These are phyloP conservation scores for Pocota personata DNA, from an alignment of 2,888 invertebrate genomes.

Conservation along the genomic window DNA sequence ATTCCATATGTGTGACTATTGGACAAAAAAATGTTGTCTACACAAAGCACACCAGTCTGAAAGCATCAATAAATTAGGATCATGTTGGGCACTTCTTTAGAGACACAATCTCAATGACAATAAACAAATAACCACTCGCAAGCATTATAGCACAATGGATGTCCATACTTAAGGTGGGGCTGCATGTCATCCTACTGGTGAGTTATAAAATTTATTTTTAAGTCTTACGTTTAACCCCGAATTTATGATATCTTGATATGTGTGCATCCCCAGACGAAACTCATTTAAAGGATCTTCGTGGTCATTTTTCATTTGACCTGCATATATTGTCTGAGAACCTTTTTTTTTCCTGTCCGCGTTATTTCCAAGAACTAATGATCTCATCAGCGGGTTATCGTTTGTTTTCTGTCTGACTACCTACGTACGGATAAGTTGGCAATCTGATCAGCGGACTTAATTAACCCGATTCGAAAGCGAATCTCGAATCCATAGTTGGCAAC, in stretches of 20 bases:
- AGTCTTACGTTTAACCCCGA: not conserved
- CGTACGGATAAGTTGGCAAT: slow-evolving; percentile 10
- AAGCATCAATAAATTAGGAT: slow-evolving; percentile 43
- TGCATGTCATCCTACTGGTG: not conserved
- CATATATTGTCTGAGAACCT: not conserved
- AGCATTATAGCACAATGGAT: not conserved
- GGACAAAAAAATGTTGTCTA: not conserved
- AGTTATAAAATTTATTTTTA: not conserved
- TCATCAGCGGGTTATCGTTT: slow-evolving; percentile 24
- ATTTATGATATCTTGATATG: not conserved
- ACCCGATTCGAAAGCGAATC: slow-evolving; percentile 8
- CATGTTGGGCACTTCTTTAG: not conserved
- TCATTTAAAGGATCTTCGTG: not conserved
- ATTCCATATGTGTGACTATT: not conserved
- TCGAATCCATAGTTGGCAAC: slow-evolving; percentile 14
- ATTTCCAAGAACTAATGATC: slow-evolving; percentile 55
- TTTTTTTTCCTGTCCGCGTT: not conserved
- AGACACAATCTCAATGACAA: not conserved
- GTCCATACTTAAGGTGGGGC: not conserved
- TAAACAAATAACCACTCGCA: not conserved
- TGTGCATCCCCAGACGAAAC: not conserved
- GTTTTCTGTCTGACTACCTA: slow-evolving; percentile 1
- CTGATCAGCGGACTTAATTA: slow-evolving; percentile 29
- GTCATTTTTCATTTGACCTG: not conserved
- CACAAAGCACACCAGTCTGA: not conserved